phyloP scores from a whole-genome alignment of 2,113 vertebrate genomes.

The Pteruthius melanotis region DNA sequence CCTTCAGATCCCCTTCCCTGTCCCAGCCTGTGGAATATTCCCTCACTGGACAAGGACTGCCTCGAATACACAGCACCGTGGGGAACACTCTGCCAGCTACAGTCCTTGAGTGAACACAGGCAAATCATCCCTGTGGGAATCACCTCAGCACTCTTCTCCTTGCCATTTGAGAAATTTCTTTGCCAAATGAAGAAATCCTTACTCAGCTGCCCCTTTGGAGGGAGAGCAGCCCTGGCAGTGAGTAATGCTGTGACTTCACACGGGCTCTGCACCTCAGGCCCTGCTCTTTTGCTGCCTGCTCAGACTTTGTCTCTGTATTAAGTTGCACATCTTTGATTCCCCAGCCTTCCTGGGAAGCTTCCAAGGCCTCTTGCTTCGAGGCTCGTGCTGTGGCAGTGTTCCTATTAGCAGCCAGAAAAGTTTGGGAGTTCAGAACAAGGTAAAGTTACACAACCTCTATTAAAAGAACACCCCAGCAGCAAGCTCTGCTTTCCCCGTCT shows the following conservation, averaged over 20 bases:
- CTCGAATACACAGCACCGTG: neutral
- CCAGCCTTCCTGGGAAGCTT: neutral
- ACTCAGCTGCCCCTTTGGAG: neutral
- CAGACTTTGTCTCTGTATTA: neutral
- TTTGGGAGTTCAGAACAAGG: neutral
- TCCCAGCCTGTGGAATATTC: neutral
- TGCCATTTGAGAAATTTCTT: neutral
- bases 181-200: neutral
- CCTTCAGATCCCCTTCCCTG: neutral
- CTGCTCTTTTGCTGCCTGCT: neutral
- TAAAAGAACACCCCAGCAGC: neutral
- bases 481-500: neutral
- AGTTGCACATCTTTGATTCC: neutral
- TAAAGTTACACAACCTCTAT: neutral
- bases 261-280: neutral
- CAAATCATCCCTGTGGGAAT: neutral
- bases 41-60: neutral
- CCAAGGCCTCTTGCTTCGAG: neutral
- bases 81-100: neutral
- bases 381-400: neutral
- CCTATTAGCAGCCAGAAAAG: neutral
- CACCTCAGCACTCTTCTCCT: neutral
- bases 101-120: neutral
- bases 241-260: neutral
- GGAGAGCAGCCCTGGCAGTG: neutral